These are phyloP conservation scores for Microtus californicus DNA, from an alignment of 2,797 vertebrate species.

Conservation along the genomic window DNA sequence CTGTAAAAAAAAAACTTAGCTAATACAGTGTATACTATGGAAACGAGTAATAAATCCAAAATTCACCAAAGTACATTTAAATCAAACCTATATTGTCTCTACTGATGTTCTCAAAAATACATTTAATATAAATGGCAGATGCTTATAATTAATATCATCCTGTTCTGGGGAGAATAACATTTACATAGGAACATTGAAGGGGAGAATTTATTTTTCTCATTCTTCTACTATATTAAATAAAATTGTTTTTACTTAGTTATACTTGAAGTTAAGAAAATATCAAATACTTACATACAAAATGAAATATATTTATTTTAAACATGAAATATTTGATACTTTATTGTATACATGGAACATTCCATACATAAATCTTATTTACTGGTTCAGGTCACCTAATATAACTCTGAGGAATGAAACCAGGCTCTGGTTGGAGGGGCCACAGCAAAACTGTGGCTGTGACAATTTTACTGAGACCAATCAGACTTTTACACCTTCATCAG, in stretches of 20 bases:
- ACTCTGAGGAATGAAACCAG: not conserved
- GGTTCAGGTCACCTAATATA: not conserved
- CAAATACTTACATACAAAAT: not conserved
- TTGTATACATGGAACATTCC: not conserved
- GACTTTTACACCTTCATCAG: not conserved
- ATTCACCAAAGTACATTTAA: not conserved
- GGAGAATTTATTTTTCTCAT: not conserved
- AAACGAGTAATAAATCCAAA: conserved; percentile 47
- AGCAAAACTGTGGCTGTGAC: not conserved
- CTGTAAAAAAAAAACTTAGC: conserved; percentile 5
- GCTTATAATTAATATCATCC: not conserved
- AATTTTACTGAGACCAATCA: not conserved
- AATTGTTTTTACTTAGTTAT: not conserved
- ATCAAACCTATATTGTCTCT: not conserved
- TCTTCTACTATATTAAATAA: not conserved
- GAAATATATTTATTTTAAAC: not conserved
- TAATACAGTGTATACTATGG: not conserved
- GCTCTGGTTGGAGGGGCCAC: not conserved
- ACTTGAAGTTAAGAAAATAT: conserved; percentile 24
- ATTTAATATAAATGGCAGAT: not conserved
- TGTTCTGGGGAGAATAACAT: not conserved
- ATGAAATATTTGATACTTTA: not conserved
- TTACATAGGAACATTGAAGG: not conserved
- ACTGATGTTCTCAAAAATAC: not conserved
- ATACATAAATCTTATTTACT: not conserved